Evolutionary conservation across 2,888 invertebrate species (phyloP), one percentile per base, ranked within the genome.

Genomic region (Volucella inanis): DNA sequence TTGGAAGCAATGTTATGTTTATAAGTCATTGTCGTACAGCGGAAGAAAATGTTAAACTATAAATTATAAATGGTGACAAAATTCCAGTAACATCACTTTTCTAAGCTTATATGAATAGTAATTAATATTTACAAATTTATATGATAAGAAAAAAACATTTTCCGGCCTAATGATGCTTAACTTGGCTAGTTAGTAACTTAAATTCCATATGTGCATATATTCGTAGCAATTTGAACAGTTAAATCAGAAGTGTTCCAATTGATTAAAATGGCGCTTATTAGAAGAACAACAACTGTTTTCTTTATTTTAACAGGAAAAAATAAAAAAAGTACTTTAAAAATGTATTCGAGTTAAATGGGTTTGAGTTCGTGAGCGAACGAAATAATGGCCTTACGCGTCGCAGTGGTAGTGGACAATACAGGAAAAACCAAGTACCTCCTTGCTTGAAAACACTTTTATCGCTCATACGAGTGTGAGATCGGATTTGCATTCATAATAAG

Each of bases 401-500:
- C 57, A 54, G 55, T 41, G 18, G 31, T 50, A 41, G 50, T 41
- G 45, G 52, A 15, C 54, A 47, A 47, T 12, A 59, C 10, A 14
- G 4, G 49, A 6, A 22, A 14, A 39, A 67, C n/a, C 9, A 9
- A 4, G 6, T 9, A 10, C 8, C 9, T 49, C 22, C 1, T 3
- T 22, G 22, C 22, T 22, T 22, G 22, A 22, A 22, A 22, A 22
- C 57, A 12, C 14, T 38, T 54, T 59, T 49, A 3, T 52, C 8
- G 50, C 22, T 22, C 3, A 3, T 22, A 4, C 1, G 22, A 4
- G 11, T 18, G n/a, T 47, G 22, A 50, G 0, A 3, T 15, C 10
- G 61, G 39, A 64, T 78, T 64, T 78, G 70, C 52, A 64, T 49
- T 64, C 70, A 71, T 78, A 77, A 71, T 57, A 78, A 71, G 22